phyloP scores from a whole-genome alignment of 2,113 vertebrate species.

The Rhegmatorhina hoffmannsi region DNA sequence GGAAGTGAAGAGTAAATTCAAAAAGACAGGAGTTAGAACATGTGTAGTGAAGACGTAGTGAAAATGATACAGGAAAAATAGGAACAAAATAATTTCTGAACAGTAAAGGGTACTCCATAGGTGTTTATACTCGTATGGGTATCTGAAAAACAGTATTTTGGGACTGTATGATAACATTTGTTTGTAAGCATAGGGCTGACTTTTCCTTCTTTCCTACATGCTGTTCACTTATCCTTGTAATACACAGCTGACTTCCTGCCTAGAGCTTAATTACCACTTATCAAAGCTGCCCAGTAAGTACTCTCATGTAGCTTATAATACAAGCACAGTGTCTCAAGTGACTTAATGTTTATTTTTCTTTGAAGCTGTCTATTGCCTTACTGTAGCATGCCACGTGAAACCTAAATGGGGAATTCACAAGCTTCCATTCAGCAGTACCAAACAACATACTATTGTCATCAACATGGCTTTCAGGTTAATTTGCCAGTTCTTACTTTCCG shows the following conservation, averaged over 20 bases:
- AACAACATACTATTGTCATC: fast-evolving
- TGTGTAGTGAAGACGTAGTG: background rate
- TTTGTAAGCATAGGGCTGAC: background rate
- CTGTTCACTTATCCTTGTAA: background rate
- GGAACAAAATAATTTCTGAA: background rate
- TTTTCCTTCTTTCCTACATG: background rate
- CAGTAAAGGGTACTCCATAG: background rate
- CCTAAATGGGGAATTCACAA: background rate
- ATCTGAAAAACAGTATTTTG: background rate
- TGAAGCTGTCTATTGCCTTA: background rate
- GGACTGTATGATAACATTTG: background rate
- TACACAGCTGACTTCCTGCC: background rate
- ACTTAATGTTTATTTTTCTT: background rate
- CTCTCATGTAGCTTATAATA: background rate
- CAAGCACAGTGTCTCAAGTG: background rate
- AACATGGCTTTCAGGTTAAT: background rate
- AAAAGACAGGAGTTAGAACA: background rate
- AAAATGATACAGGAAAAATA: background rate
- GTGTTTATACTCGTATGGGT: background rate
- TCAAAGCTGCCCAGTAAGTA: background rate
- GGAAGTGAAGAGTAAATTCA: background rate
- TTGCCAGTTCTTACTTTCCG: background rate
- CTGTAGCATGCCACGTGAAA: background rate
- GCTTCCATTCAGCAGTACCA: background rate
- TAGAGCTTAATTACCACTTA: background rate